Percentiles rank a stretch among this genome's conserved stretches.
Conservation (phyloP, 2,113 vertebrate species). For the Athene noctua region DNA sequence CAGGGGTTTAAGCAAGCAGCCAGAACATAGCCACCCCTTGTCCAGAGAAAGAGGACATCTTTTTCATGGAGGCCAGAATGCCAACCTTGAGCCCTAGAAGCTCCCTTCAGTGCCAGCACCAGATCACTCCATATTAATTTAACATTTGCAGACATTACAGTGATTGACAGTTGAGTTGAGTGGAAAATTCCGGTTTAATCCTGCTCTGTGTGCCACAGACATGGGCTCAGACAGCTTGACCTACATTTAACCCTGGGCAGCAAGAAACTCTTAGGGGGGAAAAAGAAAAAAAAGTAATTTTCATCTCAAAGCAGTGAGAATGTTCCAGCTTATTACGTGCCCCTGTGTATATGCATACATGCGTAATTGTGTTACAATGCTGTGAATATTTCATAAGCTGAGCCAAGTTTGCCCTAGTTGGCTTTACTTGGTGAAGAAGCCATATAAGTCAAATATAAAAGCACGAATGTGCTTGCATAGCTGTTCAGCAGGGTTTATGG, state of each 20-base stretch:
- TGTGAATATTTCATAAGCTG: background rate
- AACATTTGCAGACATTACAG: slow-evolving; percentile 46
- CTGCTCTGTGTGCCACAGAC: slow-evolving; percentile 19
- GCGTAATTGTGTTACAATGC: background rate
- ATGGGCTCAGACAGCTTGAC: slow-evolving; percentile 59
- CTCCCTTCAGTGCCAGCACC: slow-evolving; percentile 1
- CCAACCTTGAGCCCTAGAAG: slow-evolving; percentile 10
- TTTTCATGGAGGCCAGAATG: background rate
- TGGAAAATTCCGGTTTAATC: slow-evolving; percentile 65
- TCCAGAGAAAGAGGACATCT: background rate
- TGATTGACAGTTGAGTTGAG: slow-evolving; percentile 38
- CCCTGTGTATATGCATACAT: background rate
- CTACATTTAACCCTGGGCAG: slow-evolving; percentile 38
- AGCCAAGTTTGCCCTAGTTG: background rate
- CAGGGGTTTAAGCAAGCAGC: background rate
- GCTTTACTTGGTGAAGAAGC: background rate
- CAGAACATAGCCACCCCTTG: background rate
- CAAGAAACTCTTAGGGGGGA: background rate
- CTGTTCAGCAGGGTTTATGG: background rate
- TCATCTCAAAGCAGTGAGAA: background rate
- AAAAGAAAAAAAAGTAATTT: background rate
- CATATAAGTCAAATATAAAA: background rate
- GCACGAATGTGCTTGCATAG: background rate
- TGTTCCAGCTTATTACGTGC: background rate
- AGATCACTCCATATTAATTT: slow-evolving; percentile 51